Conservation (phyloP, 1,140 invertebrate species). For the Apis mellifera region Amel_HAv3.1 CM009931.2:21650001-21650500, state of each 20-base stretch:
- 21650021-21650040: too few species aligned
- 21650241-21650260: constrained; percentile 1
- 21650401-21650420: background rate
- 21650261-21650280: constrained; percentile 9
- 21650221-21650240: background rate
- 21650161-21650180: background rate
- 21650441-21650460: constrained; percentile 23
- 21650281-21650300: background rate
- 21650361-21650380: constrained; percentile 39
- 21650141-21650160: background rate
- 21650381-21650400: background rate
- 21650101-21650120: too few species aligned
- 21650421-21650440: constrained; percentile 7
- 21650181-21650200: background rate
- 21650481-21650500: constrained; percentile 29
- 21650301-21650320: constrained; percentile 13
- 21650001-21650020: too few species aligned
- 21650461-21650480: background rate
- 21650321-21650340: background rate
- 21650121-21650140: background rate
- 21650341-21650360: background rate
- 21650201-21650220: constrained; percentile 21
- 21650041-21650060: too few species aligned
- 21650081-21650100: too few species aligned
- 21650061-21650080: too few species aligned